Conservation (phyloP, 2,888 invertebrate species). For the Perithous albicinctus region DNA sequence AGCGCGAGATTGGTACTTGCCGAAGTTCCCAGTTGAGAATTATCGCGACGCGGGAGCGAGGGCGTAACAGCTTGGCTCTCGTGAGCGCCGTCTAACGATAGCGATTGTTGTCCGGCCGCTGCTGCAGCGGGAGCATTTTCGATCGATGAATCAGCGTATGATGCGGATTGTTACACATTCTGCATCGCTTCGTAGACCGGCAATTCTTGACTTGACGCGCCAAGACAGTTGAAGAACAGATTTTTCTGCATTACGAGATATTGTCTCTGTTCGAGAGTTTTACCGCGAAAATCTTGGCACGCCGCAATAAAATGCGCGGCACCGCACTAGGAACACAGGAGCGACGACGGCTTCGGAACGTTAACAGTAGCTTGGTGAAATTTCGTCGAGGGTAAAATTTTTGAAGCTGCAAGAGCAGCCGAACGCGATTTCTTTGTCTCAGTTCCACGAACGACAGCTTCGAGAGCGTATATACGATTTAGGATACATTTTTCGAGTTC, state of each 20-base stretch:
- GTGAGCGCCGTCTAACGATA: neutral
- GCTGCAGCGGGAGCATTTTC: neutral
- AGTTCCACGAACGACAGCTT: slow-evolving; percentile 19
- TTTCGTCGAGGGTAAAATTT: neutral
- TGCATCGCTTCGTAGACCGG: slow-evolving; percentile 17
- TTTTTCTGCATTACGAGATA: slow-evolving; percentile 21
- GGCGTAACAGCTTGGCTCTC: neutral
- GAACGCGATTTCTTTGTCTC: slow-evolving; percentile 2
- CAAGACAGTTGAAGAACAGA: slow-evolving; percentile 49
- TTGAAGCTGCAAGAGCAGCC: neutral
- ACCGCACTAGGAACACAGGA: neutral
- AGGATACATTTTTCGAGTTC: slow-evolving; percentile 39
- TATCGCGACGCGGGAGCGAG: slow-evolving; percentile 7
- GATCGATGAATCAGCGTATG: slow-evolving; percentile 32
- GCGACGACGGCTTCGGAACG: neutral
- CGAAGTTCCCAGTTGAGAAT: neutral
- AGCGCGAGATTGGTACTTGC: slow-evolving; percentile 21
- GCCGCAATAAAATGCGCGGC: slow-evolving; percentile 23
- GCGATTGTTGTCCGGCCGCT: neutral
- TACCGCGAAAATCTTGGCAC: slow-evolving; percentile 42
- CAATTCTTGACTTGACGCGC: slow-evolving; percentile 35
- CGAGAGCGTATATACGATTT: slow-evolving; percentile 38
- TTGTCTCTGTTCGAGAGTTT: slow-evolving; percentile 29
- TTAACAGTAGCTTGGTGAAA: slow-evolving; percentile 25
- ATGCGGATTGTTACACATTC: slow-evolving; percentile 13